Evolutionary conservation across 2,113 vertebrate genomes (phyloP).

Genomic region (Pantherophis guttatus): DNA sequence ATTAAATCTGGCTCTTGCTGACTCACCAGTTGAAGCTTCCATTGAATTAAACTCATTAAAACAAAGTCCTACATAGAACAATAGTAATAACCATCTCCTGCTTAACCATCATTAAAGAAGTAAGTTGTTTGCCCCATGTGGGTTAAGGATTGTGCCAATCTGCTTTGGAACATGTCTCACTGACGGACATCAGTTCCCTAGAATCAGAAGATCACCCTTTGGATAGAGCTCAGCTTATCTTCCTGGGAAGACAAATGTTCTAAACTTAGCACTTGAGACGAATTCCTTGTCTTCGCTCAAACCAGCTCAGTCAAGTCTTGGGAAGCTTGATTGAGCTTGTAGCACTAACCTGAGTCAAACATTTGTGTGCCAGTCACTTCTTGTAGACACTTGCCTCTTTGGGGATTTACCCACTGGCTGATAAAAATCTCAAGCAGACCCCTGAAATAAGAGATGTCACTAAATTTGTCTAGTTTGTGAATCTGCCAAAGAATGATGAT

Average conservation of each 20-base stretch:
- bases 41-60: slow-evolving; percentile 6
- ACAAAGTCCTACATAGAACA: neutral
- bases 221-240: neutral
- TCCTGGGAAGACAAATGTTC: neutral
- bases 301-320: neutral
- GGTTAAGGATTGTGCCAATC: neutral
- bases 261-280: neutral
- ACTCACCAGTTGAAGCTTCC: neutral
- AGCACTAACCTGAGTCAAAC: neutral
- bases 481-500: neutral
- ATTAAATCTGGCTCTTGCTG: neutral
- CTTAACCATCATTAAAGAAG: neutral
- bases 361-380: fast-evolving
- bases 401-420: neutral
- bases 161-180: neutral
- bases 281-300: slow-evolving; percentile 4
- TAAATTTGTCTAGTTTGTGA: neutral
- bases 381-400: slow-evolving; percentile 3
- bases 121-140: neutral
- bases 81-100: neutral
- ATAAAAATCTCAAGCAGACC: neutral
- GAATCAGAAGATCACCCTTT: neutral
- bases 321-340: slow-evolving; percentile 26
- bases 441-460: neutral
- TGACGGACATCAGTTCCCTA: neutral